Evolutionary conservation across 2,797 vertebrate genomes (phyloP).

Genomic region (Syngnathus acus): DNA sequence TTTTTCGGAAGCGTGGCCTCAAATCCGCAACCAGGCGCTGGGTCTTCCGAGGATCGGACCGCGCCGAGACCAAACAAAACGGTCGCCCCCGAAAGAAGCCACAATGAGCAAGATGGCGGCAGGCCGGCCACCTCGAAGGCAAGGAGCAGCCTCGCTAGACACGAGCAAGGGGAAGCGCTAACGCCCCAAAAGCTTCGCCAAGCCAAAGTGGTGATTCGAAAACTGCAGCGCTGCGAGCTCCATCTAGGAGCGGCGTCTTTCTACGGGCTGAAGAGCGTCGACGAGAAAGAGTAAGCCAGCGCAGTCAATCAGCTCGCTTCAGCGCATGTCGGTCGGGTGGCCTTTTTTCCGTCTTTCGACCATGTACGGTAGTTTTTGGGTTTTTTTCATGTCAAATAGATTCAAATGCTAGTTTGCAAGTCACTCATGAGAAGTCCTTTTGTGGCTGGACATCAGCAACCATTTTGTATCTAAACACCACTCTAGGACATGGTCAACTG

Average conservation of each 20-base stretch:
- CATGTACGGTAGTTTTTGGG: too few relatives aligned
- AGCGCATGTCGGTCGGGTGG: too few relatives aligned
- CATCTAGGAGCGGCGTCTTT: neutral
- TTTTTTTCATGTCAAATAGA: too few relatives aligned
- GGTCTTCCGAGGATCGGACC: neutral
- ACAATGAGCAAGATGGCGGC: neutral
- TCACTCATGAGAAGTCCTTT: too few relatives aligned
- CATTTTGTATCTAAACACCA: neutral
- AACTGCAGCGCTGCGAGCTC: conserved; percentile 13
- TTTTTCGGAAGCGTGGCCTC: conserved; percentile 51
- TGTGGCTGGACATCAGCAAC: too few relatives aligned
- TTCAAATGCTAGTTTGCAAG: too few relatives aligned
- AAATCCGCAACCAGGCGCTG: conserved; percentile 14
- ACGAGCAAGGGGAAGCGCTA: too few relatives aligned
- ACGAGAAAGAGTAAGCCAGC: conserved; percentile 67
- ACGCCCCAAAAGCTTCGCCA: conserved; percentile 36
- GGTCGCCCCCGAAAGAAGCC: conserved; percentile 32
- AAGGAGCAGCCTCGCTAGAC: neutral
- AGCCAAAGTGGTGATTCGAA: conserved; percentile 48
- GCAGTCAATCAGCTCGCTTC: too few relatives aligned
- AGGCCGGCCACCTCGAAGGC: neutral
- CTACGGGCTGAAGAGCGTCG: neutral
- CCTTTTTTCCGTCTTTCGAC: too few relatives aligned
- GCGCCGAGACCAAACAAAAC: conserved; percentile 6
- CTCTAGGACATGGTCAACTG: neutral